phyloP scores from a whole-genome alignment of 2,113 vertebrate species.

The Sisor rabdophorus region DNA sequence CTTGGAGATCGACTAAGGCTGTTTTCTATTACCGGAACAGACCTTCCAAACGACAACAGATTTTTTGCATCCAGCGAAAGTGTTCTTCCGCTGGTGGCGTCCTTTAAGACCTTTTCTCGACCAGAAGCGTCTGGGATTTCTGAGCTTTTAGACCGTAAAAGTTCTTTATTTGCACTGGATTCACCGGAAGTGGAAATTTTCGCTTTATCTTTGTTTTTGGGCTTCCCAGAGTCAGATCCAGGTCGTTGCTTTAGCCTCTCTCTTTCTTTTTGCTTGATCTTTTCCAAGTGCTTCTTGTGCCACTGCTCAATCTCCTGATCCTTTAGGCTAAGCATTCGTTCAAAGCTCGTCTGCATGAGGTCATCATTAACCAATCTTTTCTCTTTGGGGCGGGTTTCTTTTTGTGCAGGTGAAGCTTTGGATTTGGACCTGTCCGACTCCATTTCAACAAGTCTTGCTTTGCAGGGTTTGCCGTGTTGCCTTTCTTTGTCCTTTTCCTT shows the following conservation, averaged over 20 bases:
- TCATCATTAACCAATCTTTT: constrained; percentile 95
- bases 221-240: constrained; percentile 75
- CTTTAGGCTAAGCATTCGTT: constrained; percentile 96
- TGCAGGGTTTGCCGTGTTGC: constrained; percentile 70
- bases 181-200: constrained; percentile 68
- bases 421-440: constrained; percentile 80
- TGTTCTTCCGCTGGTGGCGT: constrained; percentile 74
- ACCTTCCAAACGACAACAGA: constrained; percentile 67
- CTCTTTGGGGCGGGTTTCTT: constrained; percentile 87
- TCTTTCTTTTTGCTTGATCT: constrained; percentile 96
- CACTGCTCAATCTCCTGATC: constrained; percentile 97
- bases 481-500: constrained; percentile 85
- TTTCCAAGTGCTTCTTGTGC: constrained; percentile 96
- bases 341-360: constrained; percentile 98
- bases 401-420: constrained; percentile 72
- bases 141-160: constrained; percentile 87
- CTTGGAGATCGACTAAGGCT: constrained; percentile 80
- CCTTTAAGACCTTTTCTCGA: constrained; percentile 80
- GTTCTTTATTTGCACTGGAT: constrained; percentile 77
- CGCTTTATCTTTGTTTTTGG: constrained; percentile 80
- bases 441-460: constrained; percentile 59
- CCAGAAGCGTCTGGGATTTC: constrained; percentile 75
- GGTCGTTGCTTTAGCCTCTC: constrained; percentile 85
- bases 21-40: constrained; percentile 72
- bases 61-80: constrained; percentile 82